phyloP scores from a whole-genome alignment of 2,797 vertebrate species.

The Emydoidea blandingii region DNA sequence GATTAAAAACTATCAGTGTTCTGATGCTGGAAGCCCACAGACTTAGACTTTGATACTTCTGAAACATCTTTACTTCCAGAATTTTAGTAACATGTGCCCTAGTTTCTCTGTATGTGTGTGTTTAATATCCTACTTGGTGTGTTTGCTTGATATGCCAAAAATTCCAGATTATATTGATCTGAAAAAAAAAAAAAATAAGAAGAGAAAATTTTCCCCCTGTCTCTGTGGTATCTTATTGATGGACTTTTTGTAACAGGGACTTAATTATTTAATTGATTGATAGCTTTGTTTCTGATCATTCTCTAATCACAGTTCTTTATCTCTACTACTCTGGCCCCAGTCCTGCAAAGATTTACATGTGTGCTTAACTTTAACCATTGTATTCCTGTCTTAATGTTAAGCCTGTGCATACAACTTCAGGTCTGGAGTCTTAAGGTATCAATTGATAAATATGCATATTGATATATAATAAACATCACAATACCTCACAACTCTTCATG shows the following conservation, averaged over 20 bases:
- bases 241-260: slow-evolving; percentile 31
- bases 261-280: slow-evolving; percentile 32
- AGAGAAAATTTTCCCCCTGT: slow-evolving; percentile 36
- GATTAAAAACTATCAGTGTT: not conserved
- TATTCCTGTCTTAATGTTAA: slow-evolving; percentile 58
- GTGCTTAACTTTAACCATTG: slow-evolving; percentile 49
- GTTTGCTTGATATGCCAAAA: slow-evolving; percentile 5
- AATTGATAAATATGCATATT: slow-evolving; percentile 55
- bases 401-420: not conserved
- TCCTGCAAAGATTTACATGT: slow-evolving; percentile 50
- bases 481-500: slow-evolving; percentile 42
- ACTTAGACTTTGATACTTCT: slow-evolving; percentile 20
- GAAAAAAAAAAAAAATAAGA: not conserved
- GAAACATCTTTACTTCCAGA: slow-evolving; percentile 5
- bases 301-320: slow-evolving; percentile 50
- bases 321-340: slow-evolving; percentile 8
- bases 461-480: slow-evolving; percentile 58
- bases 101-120: slow-evolving; percentile 18
- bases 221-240: slow-evolving; percentile 17
- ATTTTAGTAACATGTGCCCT: not conserved
- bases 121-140: not conserved
- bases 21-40: slow-evolving; percentile 1
- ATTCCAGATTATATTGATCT: not conserved
- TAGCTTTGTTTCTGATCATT: slow-evolving; percentile 41
- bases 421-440: not conserved